Base-by-base conservation (phyloP, 64 coral and sea anemone genomes). In the Actinia tenebrosa region DNA sequence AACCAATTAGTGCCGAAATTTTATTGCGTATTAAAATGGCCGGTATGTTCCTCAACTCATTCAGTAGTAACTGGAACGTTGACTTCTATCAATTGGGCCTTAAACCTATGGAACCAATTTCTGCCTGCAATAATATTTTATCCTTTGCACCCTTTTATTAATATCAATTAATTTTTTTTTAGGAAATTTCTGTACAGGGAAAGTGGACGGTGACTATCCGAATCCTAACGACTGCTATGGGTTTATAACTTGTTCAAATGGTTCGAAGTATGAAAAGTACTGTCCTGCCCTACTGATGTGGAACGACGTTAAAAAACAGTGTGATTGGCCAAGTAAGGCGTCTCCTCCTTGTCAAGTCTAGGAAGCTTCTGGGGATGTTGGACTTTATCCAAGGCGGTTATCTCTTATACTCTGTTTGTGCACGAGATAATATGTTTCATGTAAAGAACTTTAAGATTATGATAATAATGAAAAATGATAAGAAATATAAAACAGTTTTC, bases 131-230 rank as follows among this genome's bases (percentile, higher is more conserved):
- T 5, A 5, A 50, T 50, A 8, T 50, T 50, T 50, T 50, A 8
- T 50, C 47, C 47, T 5, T 50, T 50, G 3, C 47, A 50, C 47
- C 47, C 47, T 50, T 50, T 50, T 8, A 50, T 11, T 58, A 14
- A 58, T 58, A 11, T 14, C 2, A 11, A 58, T 58, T 58, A 7
- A 14, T 81, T 2, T 53, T 81, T 45, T 81, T 9, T 81, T 81
- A 81, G 79, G 44, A 37, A 81, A 53, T 81, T 81, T 50, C 27
- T 81, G 79, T 81, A 81, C 44, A 37, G 79, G 79, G 9, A 81
- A 81, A 19, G 13, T 19, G 18, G 79, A 81, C 42, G 79, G 79
- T 23, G 50, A 81, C 79, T 81, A 81, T 53, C 42, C 44, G 5
- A 16, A 81, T 53, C 79, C 79, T 11, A 53, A 10, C 79, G 53